Evolutionary conservation across 1,140 invertebrate species (phyloP).

Genomic region (Argopecten irradians): DNA sequence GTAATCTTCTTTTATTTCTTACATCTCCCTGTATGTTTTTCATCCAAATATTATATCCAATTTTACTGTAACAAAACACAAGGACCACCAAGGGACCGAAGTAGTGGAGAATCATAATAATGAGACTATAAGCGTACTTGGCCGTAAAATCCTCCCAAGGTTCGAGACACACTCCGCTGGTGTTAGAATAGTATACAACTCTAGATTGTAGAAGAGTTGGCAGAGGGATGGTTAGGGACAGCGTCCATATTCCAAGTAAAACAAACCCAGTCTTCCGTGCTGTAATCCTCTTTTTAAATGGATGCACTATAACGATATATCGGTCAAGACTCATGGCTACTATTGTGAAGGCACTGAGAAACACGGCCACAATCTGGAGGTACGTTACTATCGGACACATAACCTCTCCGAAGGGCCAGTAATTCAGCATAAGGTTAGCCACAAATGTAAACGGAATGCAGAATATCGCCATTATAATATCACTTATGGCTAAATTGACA

Average conservation of each 20-base stretch:
- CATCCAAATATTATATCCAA: constrained; percentile 91
- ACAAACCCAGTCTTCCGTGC: constrained; percentile 84
- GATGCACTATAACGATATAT: constrained; percentile 94
- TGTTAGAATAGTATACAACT: constrained; percentile 57
- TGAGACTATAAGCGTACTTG: constrained; percentile 82
- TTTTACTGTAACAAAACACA: constrained; percentile 90
- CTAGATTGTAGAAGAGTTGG: constrained; percentile 85
- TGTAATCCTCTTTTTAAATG: constrained; percentile 86
- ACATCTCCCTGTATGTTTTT: constrained; percentile 90
- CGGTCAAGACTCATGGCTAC: constrained; percentile 96
- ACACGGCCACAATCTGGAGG: constrained; percentile 95
- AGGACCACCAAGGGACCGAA: constrained; percentile 88
- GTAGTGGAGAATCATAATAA: constrained; percentile 89
- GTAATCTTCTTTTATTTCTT: constrained; percentile 86
- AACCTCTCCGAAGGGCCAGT: constrained; percentile 92
- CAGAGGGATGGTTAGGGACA: constrained; percentile 87
- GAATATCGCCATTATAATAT: constrained; percentile 94
- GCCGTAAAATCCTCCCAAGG: constrained; percentile 52
- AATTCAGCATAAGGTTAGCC: constrained; percentile 88
- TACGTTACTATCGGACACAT: constrained; percentile 93
- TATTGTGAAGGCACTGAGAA: constrained; percentile 93
- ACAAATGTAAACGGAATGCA: constrained; percentile 95
- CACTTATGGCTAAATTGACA: constrained; percentile 94
- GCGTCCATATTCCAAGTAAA: constrained; percentile 85
- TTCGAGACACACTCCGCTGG: constrained; percentile 60